Base-by-base conservation (phyloP, 2,113 vertebrate genomes). In the Gasterosteus aculeatus region DNA sequence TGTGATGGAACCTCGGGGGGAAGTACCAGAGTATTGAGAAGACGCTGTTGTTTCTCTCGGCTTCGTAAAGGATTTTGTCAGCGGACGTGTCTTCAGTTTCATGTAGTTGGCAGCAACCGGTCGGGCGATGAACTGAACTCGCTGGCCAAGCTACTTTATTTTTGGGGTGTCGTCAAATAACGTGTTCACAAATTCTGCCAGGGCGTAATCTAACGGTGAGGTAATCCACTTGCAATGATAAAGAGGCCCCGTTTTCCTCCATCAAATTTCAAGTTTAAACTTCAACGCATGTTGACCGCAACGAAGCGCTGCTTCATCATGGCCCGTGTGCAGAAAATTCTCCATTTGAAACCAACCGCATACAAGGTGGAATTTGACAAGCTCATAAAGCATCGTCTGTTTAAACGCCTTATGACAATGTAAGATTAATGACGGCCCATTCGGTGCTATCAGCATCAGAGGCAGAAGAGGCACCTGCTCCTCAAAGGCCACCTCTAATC, bases 391-490 rank as follows among this genome's bases (percentile, higher is more conserved):
- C 82, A 83, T 89, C 87, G 80, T 89, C 87, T 82, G 86, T 72
- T 73, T 81, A 89, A 91, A 91, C 75, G 63, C 76, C 79, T 82
- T 80, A 79, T 90, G 91, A 92, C 90, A 92, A 88, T 86, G 80
- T 81, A 88, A 91, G 90, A 93, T 92, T 91, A 92, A 92, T 91
- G 92, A 91, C 66, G 22, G 76, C 78, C 86, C 75, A 78, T 82
- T 89, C 86, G 41, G 60, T 73, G 75, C 84, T 74, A 51, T n/a
- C 78, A 85, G 85, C 83, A 88, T 85, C 78, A 64, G 86, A 78
- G 86, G 86, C 83, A 63, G 87, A 87, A 51, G 88, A 88, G 92
- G 93, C 93, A 94, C 94, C 94, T 95, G 94, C 92, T 93, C 84
- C 90, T 93, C 91, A 92, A 92, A 93, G 88, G 85, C 83, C 76